Evolutionary conservation across 2,888 invertebrate genomes (phyloP).

Genomic region (Piscicola geometra): DNA sequence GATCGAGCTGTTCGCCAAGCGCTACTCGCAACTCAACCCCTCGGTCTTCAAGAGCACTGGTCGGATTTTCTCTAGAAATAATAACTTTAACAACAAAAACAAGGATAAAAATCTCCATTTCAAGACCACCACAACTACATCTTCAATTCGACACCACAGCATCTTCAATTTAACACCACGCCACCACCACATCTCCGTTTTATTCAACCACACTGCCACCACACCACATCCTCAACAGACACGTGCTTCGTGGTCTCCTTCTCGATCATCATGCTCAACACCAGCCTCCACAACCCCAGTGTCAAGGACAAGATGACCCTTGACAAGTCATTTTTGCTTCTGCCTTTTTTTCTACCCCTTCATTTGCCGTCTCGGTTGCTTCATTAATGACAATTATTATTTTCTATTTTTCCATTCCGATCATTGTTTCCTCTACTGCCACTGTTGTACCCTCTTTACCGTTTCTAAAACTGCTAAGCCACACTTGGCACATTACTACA

Average conservation of each 20-base stretch:
- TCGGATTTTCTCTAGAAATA: slow-evolving; percentile 44
- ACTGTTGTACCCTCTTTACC: too few species aligned
- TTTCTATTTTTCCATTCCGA: too few species aligned
- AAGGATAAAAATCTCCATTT: not conserved
- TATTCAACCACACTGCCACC: too few species aligned
- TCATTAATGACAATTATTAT: not conserved
- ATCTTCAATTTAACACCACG: too few species aligned
- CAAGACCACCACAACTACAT: too few species aligned
- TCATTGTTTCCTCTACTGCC: too few species aligned
- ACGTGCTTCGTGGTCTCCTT: slow-evolving; percentile 97
- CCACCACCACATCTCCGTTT: too few species aligned
- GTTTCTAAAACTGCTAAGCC: too few species aligned
- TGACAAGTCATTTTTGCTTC: slow-evolving; percentile 63
- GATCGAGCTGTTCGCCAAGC: slow-evolving; percentile 98
- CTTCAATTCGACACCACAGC: too few species aligned
- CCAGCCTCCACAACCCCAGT: slow-evolving; percentile 93
- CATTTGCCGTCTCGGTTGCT: not conserved
- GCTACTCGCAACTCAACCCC: slow-evolving; percentile 92
- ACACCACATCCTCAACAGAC: slow-evolving; percentile 59
- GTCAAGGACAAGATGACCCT: slow-evolving; percentile 94
- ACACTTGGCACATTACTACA: too few species aligned
- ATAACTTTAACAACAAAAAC: not conserved
- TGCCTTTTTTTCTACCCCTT: too few species aligned
- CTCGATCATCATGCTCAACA: slow-evolving; percentile 98
- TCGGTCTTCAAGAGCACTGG: slow-evolving; percentile 89